Base-by-base conservation (phyloP, 2,888 invertebrate genomes). In the Digitonthophagus gazella region DNA sequence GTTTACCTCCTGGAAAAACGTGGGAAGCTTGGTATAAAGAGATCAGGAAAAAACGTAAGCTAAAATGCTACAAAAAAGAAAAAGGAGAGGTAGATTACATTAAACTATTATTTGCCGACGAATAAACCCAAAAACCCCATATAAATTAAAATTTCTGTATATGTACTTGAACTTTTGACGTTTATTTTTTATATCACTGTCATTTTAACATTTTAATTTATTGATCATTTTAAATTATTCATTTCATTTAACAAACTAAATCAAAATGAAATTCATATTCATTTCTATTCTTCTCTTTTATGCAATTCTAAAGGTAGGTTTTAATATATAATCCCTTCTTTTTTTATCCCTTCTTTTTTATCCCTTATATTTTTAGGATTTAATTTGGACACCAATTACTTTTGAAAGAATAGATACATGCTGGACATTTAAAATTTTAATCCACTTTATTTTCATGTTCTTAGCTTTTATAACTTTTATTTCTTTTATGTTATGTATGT, bases 41-140 rank as follows among this genome's bases (percentile, higher is more conserved):
- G 15, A 15, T 76, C 58, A 76, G 73, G 65, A 77, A 76, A 72
- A 74, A 73, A 63, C 79, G 78, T 66, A 75, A 76, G 64, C 67
- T 81, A 65, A 66, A 58, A 58, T 71, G 66, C 6, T 75, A 71
- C 65, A 28, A 57, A 16, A 14, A 65, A 15, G 58, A 66, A 56
- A 58, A 44, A 44, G 56, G 3, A 8, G 15, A 55, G 4, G n/a
- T 44, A 55, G 44, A 28, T 57, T 65, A 69, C 14, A 18, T 67
- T 15, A 5, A 15, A n/a, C 15, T 61, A 18, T 20, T 61, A 61
- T 61, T 65, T 65, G 14, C 22, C 18, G 56, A 65, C 16, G 14
- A 54, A 16, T 65, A 55, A 44, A 8, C 28, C 3, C 8, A 44
- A 44, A 44, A 57, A 16, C 54, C 54, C n/a, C n/a, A 44, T 44